These are phyloP conservation scores for Hystrix cristata DNA, from an alignment of 2,113 vertebrate genomes.

Conservation along the genomic window DNA sequence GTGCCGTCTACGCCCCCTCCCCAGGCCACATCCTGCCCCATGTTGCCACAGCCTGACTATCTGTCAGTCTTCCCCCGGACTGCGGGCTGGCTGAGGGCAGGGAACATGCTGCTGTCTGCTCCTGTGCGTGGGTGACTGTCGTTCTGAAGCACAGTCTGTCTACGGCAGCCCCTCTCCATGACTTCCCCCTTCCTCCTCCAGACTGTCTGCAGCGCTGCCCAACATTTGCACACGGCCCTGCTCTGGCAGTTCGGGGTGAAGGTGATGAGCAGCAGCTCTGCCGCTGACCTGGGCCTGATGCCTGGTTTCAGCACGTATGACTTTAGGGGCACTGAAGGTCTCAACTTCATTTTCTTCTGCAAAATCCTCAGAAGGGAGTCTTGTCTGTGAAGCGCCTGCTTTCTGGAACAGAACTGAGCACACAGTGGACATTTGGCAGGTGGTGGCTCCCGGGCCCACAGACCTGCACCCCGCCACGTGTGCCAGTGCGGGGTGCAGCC, in stretches of 20 bases:
- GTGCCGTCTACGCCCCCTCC: not conserved
- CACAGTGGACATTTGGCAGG: not conserved
- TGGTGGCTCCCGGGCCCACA: not conserved
- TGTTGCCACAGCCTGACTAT: not conserved
- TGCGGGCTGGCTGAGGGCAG: accelerated
- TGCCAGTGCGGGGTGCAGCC: not conserved
- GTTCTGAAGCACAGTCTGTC: not conserved
- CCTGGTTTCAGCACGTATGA: not conserved
- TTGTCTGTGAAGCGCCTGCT: no score
- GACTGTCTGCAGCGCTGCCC: not conserved
- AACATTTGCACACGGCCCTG: not conserved
- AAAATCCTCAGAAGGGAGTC: not conserved
- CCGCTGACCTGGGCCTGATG: not conserved
- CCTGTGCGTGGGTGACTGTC: not conserved
- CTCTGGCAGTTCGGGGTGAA: not conserved
- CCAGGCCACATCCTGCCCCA: not conserved
- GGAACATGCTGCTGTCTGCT: not conserved
- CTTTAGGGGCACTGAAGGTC: not conserved
- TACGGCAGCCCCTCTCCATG: not conserved
- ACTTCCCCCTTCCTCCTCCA: not conserved
- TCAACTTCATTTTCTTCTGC: not conserved
- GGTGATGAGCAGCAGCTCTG: not conserved
- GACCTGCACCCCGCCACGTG: not conserved
- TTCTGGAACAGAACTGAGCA: not conserved
- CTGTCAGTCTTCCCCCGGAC: not conserved